Percentiles rank a stretch among this genome's conserved stretches.
phyloP scores from a whole-genome alignment of 1,140 invertebrate species.

The Ips typographus region DNA sequence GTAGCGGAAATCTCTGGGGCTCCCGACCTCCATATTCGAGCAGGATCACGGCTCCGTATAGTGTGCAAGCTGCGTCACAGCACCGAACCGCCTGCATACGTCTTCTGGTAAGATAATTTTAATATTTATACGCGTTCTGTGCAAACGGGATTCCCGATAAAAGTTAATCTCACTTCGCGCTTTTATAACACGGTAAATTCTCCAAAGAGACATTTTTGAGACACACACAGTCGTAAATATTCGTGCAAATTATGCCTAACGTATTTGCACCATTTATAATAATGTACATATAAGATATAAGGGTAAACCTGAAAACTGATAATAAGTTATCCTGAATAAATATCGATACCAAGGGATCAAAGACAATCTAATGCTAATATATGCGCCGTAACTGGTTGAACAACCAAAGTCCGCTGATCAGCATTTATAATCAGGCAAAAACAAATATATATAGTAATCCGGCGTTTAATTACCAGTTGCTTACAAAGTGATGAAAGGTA shows the following conservation, averaged over 20 bases:
- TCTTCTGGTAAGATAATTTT: slow-evolving; percentile 63
- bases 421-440: slow-evolving; percentile 1
- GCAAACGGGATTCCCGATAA: slow-evolving; percentile 1
- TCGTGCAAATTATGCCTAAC: too few relatives aligned
- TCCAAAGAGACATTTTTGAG: too few relatives aligned
- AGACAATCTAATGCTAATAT: too few relatives aligned
- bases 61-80: slow-evolving; percentile 70
- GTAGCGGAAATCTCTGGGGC: slow-evolving; percentile 72
- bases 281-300: too few relatives aligned
- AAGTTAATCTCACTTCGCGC: neutral
- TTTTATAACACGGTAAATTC: neutral
- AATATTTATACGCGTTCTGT: slow-evolving; percentile 4
- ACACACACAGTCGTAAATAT: too few relatives aligned
- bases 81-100: slow-evolving; percentile 71
- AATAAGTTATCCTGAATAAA: too few relatives aligned
- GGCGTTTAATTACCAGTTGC: neutral
- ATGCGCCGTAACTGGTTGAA: too few relatives aligned
- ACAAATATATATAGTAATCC: neutral
- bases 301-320: too few relatives aligned
- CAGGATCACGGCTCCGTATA: slow-evolving; percentile 69
- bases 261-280: too few relatives aligned
- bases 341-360: too few relatives aligned
- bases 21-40: slow-evolving; percentile 74
- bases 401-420: neutral
- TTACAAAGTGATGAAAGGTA: slow-evolving; percentile 12